Evolutionary conservation across 2,797 vertebrate species (phyloP), one percentile per base, ranked within the genome.

Genomic region (Aldrovandia affinis): DNA sequence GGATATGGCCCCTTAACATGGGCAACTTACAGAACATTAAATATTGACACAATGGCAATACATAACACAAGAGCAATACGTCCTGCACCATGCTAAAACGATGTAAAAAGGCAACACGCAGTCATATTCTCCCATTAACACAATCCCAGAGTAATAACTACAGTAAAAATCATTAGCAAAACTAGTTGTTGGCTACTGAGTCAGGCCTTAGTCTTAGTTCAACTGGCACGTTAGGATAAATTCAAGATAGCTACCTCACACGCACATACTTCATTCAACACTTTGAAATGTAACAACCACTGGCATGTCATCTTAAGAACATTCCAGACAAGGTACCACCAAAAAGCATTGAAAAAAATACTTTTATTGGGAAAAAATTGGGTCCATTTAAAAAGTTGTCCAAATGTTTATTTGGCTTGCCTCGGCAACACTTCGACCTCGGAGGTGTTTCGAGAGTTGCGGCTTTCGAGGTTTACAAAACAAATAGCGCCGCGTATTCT

Each of bases 361-460:
- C n/a, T 30, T 54, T 55, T 22, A 14, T 20, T 54, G 10, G n/a
- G n/a, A n/a, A 50, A 39, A 39, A 30, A 30, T 70, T 12, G 33
- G 30, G 65, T 18, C 18, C 77, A 25, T 80, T 80, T 54, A 36
- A 30, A 54, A 91, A 92, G 90, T 91, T 94, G 92, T 94, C 91
- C 91, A 94, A 95, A 95, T 95, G 93, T 95, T 96, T 95, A 94
- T 92, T 89, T 82, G 61, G 89, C 91, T 92, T 87, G 88, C 91
- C 91, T 90, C 65, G 87, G 89, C 89, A 93, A 92, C 90, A 50
- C 77, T 89, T 86, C 83, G 52, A 83, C 80, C 54, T 59, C 82
- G 75, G 83, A 86, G 83, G 75, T 84, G 57, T 88, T 93, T 93
- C 3, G 50, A 80, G 93, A 92, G 92, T 88, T 90, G 88, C 84